These are phyloP conservation scores for Harlomillsia oculata DNA, from an alignment of 1,140 invertebrate species.

Conservation along the genomic window DNA sequence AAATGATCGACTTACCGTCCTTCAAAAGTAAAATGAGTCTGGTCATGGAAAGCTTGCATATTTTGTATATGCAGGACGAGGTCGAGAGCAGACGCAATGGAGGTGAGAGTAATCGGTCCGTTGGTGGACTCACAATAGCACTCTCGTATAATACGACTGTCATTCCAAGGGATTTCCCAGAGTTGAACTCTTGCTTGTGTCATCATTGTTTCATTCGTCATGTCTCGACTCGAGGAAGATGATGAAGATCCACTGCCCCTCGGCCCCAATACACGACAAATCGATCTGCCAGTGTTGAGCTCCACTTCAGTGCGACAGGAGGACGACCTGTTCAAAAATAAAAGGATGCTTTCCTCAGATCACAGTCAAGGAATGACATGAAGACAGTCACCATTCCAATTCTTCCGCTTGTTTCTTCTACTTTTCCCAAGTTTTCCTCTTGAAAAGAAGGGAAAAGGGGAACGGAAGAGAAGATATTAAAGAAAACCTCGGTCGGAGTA, in stretches of 20 bases:
- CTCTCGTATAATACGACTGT: conserved; percentile 53
- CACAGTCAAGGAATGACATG: not conserved
- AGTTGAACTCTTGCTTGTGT: conserved; percentile 38
- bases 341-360: not conserved
- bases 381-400: no score
- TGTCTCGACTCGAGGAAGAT: not conserved
- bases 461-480: no score
- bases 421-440: no score
- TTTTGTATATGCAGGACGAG: conserved; percentile 67
- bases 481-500: no score
- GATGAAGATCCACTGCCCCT: not conserved
- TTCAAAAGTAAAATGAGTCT: conserved; percentile 69
- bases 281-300: conserved; percentile 18
- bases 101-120: conserved; percentile 59
- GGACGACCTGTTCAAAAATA: not conserved
- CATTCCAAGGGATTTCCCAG: conserved; percentile 62
- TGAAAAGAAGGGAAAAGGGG: no score
- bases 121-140: conserved; percentile 59
- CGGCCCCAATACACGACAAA: conserved; percentile 3
- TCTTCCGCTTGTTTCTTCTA: no score
- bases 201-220: conserved; percentile 13
- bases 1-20: conserved; percentile 45
- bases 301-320: conserved; percentile 17
- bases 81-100: conserved; percentile 62
- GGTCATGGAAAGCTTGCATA: conserved; percentile 75